Evolutionary conservation across 2,113 vertebrate genomes (phyloP).

Genomic region (Plotosus lineatus): DNA sequence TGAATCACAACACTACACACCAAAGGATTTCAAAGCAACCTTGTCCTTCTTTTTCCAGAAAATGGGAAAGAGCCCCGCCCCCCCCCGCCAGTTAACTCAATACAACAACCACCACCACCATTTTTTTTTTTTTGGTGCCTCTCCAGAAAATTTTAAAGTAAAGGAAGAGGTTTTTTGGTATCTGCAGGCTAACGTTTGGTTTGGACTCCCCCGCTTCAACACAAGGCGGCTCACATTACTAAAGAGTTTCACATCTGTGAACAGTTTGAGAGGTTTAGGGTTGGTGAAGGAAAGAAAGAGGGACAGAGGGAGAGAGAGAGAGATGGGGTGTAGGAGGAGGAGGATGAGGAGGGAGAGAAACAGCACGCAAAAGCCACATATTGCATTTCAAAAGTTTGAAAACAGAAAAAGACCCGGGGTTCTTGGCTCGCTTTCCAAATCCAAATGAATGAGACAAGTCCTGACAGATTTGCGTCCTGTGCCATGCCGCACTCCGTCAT

Average conservation of each 20-base stretch:
- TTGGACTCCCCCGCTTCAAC: constrained; percentile 73
- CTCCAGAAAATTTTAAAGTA: constrained; percentile 56
- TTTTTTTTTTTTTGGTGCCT: constrained; percentile 56
- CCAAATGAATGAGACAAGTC: constrained; percentile 53
- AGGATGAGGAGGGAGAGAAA: constrained; percentile 60
- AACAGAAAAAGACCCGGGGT: constrained; percentile 57
- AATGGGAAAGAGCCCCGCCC: neutral
- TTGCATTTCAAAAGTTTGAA: constrained; percentile 77
- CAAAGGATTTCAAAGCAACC: neutral
- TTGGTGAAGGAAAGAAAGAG: constrained; percentile 21
- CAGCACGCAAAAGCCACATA: constrained; percentile 62
- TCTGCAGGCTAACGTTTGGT: constrained; percentile 67
- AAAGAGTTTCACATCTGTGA: constrained; percentile 80
- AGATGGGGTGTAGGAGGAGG: constrained; percentile 52
- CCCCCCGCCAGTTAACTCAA: constrained; percentile 25
- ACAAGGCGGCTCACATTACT: constrained; percentile 75
- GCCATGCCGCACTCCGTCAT: constrained; percentile 56
- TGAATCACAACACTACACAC: neutral
- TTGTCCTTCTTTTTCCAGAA: neutral
- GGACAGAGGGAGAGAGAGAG: constrained; percentile 59
- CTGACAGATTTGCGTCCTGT: constrained; percentile 69
- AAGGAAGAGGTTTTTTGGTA: constrained; percentile 63
- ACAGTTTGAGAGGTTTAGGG: constrained; percentile 65
- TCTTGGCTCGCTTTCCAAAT: constrained; percentile 64
- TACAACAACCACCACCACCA: constrained; percentile 17